Base-by-base conservation (phyloP, 2,888 invertebrate species). In the Macrophya annulata region DNA sequence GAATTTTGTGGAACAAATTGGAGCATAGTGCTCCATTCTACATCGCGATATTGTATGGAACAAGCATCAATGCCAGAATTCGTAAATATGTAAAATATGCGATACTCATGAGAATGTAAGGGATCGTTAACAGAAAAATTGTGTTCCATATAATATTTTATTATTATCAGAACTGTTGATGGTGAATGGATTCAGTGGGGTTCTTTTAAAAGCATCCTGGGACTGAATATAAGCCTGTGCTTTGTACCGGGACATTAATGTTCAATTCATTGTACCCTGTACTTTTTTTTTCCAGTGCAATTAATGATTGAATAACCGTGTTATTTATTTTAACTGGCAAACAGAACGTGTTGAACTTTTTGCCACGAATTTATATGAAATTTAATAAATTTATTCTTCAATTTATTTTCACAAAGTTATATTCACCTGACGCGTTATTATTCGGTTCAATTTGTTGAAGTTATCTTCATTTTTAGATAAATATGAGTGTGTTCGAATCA, bases 21-120 rank as follows among this genome's bases (percentile, higher is more conserved):
- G 31, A 31, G 21, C 72, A 43, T 10, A 45, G 40, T 55, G 55
- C 72, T n/a, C 45, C 31, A 68, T 21, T 45, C 45, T 17, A 43
- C 43, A 21, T n/a, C 72, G 45, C 72, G 43, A 43, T 74, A 74
- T 74, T 74, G n/a, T 74, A n/a, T 21, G 43, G 68, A 8, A 21
- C 40, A 43, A 45, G 21, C 43, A 68, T 68, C 31, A 68, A 31
- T 12, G 25, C 17, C 68, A 68, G 31, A 37, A 31, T 6, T 15
- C 25, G 9, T 10, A 25, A 68, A 68, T 31, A 31, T 37, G 68
- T 68, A 21, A 68, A 15, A 37, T 68, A 31, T 31, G 31, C 31
- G 31, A 68, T 68, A 37, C 31, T 31, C 31, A 15, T 8, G 31
- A 12, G 21, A 25, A 43, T 25, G 6, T 25, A 15, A 71, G 31